These are phyloP conservation scores for Syritta pipiens DNA, from an alignment of 2,888 invertebrate species.

Conservation along the genomic window DNA sequence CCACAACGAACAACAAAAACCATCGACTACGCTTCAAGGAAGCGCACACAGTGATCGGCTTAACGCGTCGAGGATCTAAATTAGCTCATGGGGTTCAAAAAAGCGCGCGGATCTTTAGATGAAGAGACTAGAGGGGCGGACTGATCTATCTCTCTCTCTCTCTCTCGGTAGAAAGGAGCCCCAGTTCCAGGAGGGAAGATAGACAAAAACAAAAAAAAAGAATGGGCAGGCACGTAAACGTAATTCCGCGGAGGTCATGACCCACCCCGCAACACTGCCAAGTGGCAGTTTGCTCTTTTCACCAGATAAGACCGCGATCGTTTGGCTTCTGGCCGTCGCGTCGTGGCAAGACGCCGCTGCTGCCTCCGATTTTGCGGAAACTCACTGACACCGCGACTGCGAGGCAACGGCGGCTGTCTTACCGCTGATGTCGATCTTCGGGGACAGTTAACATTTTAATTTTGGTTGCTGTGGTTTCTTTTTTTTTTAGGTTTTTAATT, in stretches of 20 bases:
- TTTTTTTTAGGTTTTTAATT: slow-evolving; percentile 8
- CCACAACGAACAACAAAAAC: neutral
- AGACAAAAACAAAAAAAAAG: slow-evolving; percentile 7
- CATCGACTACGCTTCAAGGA: slow-evolving; percentile 57
- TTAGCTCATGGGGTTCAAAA: slow-evolving; percentile 67
- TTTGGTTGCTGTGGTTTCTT: slow-evolving; percentile 4
- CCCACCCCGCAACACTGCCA: slow-evolving; percentile 47
- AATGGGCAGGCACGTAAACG: slow-evolving; percentile 60
- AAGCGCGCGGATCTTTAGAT: slow-evolving; percentile 24
- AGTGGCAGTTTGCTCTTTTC: slow-evolving; percentile 41
- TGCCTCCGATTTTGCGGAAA: no score
- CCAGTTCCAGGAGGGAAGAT: neutral
- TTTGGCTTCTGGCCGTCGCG: slow-evolving; percentile 51
- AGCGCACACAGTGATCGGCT: slow-evolving; percentile 44
- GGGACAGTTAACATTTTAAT: slow-evolving; percentile 40
- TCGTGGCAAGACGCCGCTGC: neutral
- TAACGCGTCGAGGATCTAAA: slow-evolving; percentile 69
- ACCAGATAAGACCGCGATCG: slow-evolving; percentile 36
- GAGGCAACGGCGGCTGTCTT: no score
- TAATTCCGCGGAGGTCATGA: slow-evolving; percentile 61
- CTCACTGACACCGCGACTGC: slow-evolving; percentile 17
- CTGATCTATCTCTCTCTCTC: no score
- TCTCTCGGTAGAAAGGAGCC: no score
- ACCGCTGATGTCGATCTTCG: slow-evolving; percentile 35
- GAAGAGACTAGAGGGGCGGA: no score